These are phyloP conservation scores for Cyclargus thomasi DNA, from an alignment of 1,140 invertebrate genomes.

Conservation along the genomic window DNA sequence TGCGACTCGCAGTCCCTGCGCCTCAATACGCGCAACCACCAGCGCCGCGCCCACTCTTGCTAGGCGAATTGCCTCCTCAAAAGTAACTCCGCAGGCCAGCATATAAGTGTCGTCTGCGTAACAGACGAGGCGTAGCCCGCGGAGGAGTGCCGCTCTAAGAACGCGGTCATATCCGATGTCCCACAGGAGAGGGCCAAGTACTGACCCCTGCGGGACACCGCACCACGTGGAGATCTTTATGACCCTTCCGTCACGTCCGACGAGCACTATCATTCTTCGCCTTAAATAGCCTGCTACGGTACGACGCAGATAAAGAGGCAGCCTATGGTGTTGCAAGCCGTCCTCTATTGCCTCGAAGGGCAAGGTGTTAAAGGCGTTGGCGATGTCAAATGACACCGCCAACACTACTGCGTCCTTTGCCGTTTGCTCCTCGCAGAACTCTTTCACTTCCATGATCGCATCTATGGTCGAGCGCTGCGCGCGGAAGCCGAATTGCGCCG, in stretches of 20 bases:
- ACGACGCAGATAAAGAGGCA: neutral
- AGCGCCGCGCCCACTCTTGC: neutral
- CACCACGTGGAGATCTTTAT: neutral
- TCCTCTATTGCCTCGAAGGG: no score
- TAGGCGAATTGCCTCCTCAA: neutral
- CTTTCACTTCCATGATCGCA: no score
- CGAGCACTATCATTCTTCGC: neutral
- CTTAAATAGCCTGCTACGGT: neutral
- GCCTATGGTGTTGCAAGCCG: neutral
- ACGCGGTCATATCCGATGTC: constrained; percentile 21
- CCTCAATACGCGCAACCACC: neutral
- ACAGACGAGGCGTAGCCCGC: constrained; percentile 18
- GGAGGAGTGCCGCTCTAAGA: neutral
- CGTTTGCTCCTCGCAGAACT: no score
- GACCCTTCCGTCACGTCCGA: neutral
- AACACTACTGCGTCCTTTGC: no score
- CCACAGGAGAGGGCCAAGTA: constrained; percentile 37
- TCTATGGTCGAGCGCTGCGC: no score
- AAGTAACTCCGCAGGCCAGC: constrained; percentile 1
- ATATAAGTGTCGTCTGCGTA: constrained; percentile 27
- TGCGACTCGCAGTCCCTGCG: neutral
- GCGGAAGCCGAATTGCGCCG: no score
- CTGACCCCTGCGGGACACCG: constrained; percentile 30
- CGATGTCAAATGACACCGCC: no score
- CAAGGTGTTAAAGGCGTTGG: no score